These are phyloP conservation scores for Gerris lacustris DNA, from an alignment of 2,888 invertebrate genomes.

Conservation along the genomic window DNA sequence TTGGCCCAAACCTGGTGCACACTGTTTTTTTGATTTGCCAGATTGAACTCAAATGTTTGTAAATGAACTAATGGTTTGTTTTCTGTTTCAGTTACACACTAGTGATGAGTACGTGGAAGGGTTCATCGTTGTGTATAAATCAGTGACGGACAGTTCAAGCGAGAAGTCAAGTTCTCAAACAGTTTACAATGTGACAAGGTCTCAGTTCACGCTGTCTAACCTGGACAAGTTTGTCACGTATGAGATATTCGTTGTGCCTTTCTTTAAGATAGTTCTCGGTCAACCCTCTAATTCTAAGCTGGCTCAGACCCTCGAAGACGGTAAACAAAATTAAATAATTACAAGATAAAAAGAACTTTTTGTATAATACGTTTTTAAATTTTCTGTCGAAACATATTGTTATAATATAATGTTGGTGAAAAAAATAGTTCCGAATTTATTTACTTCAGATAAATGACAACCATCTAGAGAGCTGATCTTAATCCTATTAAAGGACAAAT, in stretches of 20 bases:
- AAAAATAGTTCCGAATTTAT: no score
- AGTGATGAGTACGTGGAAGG: slow-evolving; percentile 50
- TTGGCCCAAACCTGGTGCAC: no score
- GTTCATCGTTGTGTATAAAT: slow-evolving; percentile 54
- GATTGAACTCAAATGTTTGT: no score
- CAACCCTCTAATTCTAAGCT: slow-evolving; percentile 81
- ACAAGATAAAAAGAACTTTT: no score
- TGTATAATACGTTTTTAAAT: no score
- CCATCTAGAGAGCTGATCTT: no score
- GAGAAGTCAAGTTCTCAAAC: slow-evolving; percentile 50
- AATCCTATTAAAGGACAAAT: no score
- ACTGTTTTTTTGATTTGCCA: no score
- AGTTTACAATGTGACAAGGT: slow-evolving; percentile 55
- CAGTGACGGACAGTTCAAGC: slow-evolving; percentile 46
- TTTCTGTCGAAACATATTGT: no score
- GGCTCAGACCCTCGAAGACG: slow-evolving; percentile 41
- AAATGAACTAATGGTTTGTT: no score
- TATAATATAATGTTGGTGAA: no score
- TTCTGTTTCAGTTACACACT: slow-evolving; percentile 37
- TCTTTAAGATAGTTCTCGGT: slow-evolving; percentile 73
- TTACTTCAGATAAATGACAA: no score
- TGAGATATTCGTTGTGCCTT: slow-evolving; percentile 83
- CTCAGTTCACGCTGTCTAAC: slow-evolving; percentile 61
- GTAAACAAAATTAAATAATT: slow-evolving; percentile 18
- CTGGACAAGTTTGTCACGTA: slow-evolving; percentile 75